Evolutionary conservation across 2,888 invertebrate species (phyloP).

Genomic region (Itoplectis maculator): DNA sequence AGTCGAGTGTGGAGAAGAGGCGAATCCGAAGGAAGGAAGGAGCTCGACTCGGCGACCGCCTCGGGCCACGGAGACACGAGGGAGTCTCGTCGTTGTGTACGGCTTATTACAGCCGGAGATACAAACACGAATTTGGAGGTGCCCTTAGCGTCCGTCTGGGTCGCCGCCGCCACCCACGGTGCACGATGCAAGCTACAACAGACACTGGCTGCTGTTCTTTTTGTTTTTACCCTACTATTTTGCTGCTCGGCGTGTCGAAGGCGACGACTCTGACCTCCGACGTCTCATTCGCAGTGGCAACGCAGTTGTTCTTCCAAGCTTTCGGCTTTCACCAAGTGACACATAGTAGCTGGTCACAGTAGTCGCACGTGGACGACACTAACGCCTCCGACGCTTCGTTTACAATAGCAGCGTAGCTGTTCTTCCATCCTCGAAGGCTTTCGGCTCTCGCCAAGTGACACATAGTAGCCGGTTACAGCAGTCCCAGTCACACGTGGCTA

Average conservation of each 20-base stretch:
- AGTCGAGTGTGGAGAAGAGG: background rate
- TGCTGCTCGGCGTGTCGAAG: constrained; percentile 47
- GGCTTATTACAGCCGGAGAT: constrained; percentile 36
- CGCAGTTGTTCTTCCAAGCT: no score
- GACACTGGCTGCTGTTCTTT: constrained; percentile 1
- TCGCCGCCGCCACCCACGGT: constrained; percentile 48
- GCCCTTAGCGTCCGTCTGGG: background rate
- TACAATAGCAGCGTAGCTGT: no score
- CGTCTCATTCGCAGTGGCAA: background rate
- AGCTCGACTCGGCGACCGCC: background rate
- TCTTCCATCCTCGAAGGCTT: no score
- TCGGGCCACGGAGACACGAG: background rate
- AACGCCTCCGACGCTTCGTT: no score
- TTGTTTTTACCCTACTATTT: no score
- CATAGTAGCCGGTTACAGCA: no score
- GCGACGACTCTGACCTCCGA: background rate
- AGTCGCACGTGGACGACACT: no score
- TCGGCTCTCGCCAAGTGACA: no score
- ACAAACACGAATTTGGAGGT: constrained; percentile 31
- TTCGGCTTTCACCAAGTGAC: no score
- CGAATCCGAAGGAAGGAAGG: constrained; percentile 6
- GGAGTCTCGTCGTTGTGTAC: background rate
- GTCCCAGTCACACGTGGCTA: background rate
- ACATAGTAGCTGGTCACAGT: no score
- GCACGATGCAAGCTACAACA: no score